Conservation (phyloP, 1,140 invertebrate genomes). For the Zelostemma sp. region DNA sequence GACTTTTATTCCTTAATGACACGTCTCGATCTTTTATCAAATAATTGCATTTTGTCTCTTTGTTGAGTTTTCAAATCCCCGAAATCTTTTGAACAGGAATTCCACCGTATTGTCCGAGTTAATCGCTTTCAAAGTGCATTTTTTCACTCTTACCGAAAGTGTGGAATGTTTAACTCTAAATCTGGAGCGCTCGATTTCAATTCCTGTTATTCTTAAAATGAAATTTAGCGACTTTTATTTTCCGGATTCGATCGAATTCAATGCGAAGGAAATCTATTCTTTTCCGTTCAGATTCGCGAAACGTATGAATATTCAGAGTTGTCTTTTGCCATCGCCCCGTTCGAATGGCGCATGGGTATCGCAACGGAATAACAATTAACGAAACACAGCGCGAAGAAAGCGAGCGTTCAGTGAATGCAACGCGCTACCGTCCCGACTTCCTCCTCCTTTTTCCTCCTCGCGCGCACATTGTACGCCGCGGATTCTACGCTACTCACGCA, state of each 20-base stretch:
- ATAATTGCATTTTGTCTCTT: conserved; percentile 2
- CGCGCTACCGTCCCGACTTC: conserved; percentile 12
- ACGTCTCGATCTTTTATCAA: conserved; percentile 1
- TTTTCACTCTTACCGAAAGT: too few species aligned
- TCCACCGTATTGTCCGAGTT: too few species aligned
- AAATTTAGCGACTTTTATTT: too few species aligned
- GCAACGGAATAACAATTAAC: conserved; percentile 43
- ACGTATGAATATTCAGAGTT: too few species aligned
- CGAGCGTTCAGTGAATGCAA: conserved; percentile 33
- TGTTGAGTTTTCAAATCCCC: background rate
- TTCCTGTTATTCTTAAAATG: too few species aligned
- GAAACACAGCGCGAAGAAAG: conserved; percentile 43
- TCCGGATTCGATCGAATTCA: too few species aligned
- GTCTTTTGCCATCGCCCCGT: too few species aligned
- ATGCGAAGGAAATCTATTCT: too few species aligned
- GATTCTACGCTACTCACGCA: conserved; percentile 41
- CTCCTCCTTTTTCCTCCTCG: background rate
- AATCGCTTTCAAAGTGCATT: too few species aligned
- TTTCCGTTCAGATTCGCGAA: too few species aligned
- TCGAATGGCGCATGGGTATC: background rate
- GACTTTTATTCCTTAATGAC: conserved; percentile 1
- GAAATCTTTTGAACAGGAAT: background rate
- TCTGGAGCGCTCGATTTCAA: too few species aligned
- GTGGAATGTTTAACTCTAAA: too few species aligned
- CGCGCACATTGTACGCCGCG: conserved; percentile 26